Evolutionary conservation across 2,113 vertebrate genomes (phyloP).

Genomic region (Danionella cerebrum): DNA sequence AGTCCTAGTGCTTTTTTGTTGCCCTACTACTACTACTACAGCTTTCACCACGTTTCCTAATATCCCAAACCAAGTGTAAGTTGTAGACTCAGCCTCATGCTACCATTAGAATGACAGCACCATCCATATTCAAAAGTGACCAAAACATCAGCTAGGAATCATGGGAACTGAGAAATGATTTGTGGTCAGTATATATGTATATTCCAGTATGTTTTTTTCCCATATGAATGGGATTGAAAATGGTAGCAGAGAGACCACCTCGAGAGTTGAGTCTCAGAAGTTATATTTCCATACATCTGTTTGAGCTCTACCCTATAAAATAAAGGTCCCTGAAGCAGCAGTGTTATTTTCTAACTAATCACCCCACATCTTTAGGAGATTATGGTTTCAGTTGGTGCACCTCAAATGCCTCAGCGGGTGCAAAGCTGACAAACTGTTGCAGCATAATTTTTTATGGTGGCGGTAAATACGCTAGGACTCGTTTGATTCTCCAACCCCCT

Average conservation of each 20-base stretch:
- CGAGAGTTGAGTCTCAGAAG: not conserved
- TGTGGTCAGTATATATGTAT: too few species aligned
- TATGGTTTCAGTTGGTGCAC: conserved; percentile 7
- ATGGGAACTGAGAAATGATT: too few species aligned
- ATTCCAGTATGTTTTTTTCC: too few species aligned
- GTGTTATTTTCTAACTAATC: conserved; percentile 26
- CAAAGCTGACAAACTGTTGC: conserved; percentile 55
- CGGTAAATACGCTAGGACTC: conserved; percentile 44
- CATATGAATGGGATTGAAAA: conserved; percentile 14
- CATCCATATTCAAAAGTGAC: too few species aligned
- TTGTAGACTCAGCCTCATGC: too few species aligned
- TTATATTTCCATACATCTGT: conserved; percentile 15
- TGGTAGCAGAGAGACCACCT: conserved; percentile 17
- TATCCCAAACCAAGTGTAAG: too few species aligned
- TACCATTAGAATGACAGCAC: too few species aligned
- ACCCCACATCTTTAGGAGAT: conserved; percentile 27
- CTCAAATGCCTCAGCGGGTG: conserved; percentile 43
- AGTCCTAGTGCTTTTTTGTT: too few species aligned
- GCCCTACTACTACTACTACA: too few species aligned
- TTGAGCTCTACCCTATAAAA: conserved; percentile 4
- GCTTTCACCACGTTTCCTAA: too few species aligned
- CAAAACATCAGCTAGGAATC: too few species aligned
- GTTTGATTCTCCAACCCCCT: conserved; percentile 42
- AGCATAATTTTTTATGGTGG: conserved; percentile 50
- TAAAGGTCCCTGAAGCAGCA: conserved; percentile 7